These are phyloP conservation scores for Chondrosia reniformis DNA, from an alignment of 37 sponge, comb jelly and placozoan species.

Conservation along the genomic window DNA sequence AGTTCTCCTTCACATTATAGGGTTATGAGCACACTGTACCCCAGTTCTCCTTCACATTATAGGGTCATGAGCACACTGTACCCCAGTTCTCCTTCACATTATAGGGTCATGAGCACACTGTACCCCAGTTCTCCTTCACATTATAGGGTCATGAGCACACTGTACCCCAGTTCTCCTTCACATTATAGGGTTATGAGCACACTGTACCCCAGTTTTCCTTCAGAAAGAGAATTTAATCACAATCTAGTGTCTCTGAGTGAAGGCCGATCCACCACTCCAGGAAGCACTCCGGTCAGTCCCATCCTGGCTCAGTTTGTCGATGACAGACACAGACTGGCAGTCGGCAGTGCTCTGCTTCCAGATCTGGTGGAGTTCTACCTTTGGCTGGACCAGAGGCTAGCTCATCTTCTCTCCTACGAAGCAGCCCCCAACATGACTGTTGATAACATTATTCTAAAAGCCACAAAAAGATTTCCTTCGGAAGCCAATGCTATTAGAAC, in stretches of 20 bases:
- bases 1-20: no score
- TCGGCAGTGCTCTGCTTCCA: slow-evolving; percentile 63
- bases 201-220: slow-evolving; percentile 56
- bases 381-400: slow-evolving; percentile 73
- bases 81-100: no score
- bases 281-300: background rate
- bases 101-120: no score
- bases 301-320: slow-evolving; percentile 36
- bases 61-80: no score
- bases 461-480: slow-evolving; percentile 20
- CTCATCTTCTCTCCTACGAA: slow-evolving; percentile 61
- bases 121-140: no score
- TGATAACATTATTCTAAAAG: slow-evolving; percentile 37
- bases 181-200: slow-evolving; percentile 37
- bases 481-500: slow-evolving; percentile 30
- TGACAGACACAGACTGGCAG: slow-evolving; percentile 42
- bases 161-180: no score
- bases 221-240: slow-evolving; percentile 64
- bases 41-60: no score
- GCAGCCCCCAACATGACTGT: slow-evolving; percentile 47
- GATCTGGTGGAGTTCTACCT: slow-evolving; percentile 81
- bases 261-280: no score
- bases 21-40: no score
- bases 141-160: no score
- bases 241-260: slow-evolving; percentile 30